A percentile compares a stretch with the other conserved stretches of the same genome.
Conservation (phyloP, 2,888 invertebrate species). For the Mythimna loreyi region DNA sequence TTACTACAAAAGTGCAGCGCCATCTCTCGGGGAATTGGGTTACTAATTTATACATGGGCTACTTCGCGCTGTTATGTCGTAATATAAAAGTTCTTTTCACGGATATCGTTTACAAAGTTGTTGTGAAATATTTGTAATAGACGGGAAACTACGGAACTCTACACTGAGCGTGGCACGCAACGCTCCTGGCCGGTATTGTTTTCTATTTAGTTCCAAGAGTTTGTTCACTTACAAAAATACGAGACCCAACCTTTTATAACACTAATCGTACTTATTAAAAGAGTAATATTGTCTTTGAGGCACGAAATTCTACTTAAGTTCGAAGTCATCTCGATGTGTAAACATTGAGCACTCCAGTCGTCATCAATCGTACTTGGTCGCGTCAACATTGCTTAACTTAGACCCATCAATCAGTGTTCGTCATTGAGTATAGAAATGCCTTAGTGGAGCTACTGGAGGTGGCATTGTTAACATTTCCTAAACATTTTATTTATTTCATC, state of each 20-base stretch:
- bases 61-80: no score
- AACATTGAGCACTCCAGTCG: slow-evolving; percentile 3
- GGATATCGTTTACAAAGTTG: no score
- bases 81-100: no score
- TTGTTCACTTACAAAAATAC: not conserved
- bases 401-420: slow-evolving; percentile 20
- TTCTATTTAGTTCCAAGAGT: not conserved
- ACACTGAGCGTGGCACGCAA: no score
- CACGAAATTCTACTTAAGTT: slow-evolving; percentile 2
- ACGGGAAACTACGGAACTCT: no score
- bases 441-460: not conserved
- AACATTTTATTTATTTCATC: no score
- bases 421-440: not conserved
- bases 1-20: no score
- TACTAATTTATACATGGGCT: no score
- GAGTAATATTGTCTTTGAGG: not conserved
- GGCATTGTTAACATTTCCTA: not conserved
- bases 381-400: slow-evolving; percentile 25
- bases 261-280: not conserved
- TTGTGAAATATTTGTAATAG: no score
- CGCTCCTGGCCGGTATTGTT: no score
- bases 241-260: not conserved
- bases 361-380: slow-evolving; percentile 12
- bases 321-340: slow-evolving; percentile 16
- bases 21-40: no score